Conservation (phyloP, 2,113 vertebrate species). For the Elephas maximus region DNA sequence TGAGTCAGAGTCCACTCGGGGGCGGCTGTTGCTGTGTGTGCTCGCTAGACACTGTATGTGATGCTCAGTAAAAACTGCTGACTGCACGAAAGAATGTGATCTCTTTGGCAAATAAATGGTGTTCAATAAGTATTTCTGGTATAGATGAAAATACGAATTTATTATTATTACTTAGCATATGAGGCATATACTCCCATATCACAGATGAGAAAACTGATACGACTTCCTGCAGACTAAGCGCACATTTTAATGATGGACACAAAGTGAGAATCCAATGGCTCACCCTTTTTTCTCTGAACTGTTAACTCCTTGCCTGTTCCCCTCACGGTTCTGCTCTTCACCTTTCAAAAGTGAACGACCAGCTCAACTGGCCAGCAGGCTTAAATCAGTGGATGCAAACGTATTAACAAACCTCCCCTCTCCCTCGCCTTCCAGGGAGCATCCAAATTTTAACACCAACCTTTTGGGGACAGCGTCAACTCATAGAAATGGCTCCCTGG, state of each 20-base stretch:
- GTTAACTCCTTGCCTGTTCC: background rate
- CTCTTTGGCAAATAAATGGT: background rate
- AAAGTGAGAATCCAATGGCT: background rate
- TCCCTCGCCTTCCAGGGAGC: background rate
- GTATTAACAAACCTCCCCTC: background rate
- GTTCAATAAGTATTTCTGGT: background rate
- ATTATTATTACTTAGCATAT: background rate
- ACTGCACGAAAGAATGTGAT: background rate
- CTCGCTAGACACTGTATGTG: background rate
- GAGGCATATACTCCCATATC: no score
- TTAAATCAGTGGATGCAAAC: background rate
- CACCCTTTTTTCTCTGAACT: background rate
- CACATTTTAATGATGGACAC: background rate
- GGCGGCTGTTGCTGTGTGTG: background rate
- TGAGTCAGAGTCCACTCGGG: background rate
- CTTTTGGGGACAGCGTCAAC: background rate
- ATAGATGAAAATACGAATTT: background rate
- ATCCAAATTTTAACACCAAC: slow-evolving; percentile 11
- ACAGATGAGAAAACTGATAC: background rate
- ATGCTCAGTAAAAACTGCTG: background rate
- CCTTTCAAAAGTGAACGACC: background rate
- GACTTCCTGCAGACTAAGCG: background rate
- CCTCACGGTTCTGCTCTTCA: background rate
- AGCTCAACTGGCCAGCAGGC: background rate
- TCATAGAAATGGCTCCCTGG: slow-evolving; percentile 60